Evolutionary conservation across 1,140 invertebrate genomes (phyloP).

Genomic region (Antheraea mylitta): DNA sequence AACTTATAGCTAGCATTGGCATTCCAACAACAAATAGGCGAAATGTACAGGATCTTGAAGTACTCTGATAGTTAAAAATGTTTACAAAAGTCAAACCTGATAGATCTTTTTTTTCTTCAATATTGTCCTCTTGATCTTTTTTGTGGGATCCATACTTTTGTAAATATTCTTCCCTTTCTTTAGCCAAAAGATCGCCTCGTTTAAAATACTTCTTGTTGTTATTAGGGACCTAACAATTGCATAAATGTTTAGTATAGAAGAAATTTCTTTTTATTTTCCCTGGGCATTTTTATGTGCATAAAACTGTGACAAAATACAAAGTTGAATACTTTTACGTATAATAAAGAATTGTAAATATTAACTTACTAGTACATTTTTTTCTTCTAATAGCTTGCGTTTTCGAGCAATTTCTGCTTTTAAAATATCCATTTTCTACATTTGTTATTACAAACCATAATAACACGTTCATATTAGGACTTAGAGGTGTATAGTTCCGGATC

Average conservation of each 20-base stretch:
- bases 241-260: constrained; percentile 18
- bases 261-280: constrained; percentile 16
- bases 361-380: constrained; percentile 87
- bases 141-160: constrained; percentile 81
- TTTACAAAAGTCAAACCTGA: constrained; percentile 13
- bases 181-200: constrained; percentile 90
- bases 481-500: too few species aligned
- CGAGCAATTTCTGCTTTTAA: constrained; percentile 94
- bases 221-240: constrained; percentile 78
- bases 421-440: constrained; percentile 84
- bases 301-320: too few species aligned
- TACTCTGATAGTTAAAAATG: neutral
- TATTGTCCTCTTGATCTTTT: constrained; percentile 28
- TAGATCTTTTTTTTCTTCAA: constrained; percentile 40
- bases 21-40: too few species aligned
- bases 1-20: too few species aligned
- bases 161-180: constrained; percentile 89
- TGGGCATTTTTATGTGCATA: neutral
- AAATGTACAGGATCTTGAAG: neutral
- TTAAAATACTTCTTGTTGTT: constrained; percentile 94
- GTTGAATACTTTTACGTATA: too few species aligned
- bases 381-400: constrained; percentile 91
- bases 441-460: neutral
- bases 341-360: neutral
- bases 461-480: too few species aligned